Base-by-base conservation (phyloP, 2,113 vertebrate species). In the Bubalus kerabau region DNA sequence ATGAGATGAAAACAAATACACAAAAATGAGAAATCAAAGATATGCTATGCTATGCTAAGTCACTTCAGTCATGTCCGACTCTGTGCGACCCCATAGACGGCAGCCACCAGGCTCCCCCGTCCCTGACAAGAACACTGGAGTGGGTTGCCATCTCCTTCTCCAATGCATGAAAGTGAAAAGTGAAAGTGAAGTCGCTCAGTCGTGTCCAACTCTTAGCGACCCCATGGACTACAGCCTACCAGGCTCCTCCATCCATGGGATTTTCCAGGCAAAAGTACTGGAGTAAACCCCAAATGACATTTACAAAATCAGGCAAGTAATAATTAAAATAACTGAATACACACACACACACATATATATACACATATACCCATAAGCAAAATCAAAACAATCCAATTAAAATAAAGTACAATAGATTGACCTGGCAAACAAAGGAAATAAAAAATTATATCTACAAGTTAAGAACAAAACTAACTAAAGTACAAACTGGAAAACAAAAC, bases 301-400 rank as follows among this genome's bases (percentile, higher is more conserved):
- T 71, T 71, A 71, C 9, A 36, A 71, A 71, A 71, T 36, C 64
- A 36, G 64, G n/a, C n/a, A 71, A 71, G 17, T 71, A 36, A 71
- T 21, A 71, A 71, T 71, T 71, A 71, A 71, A 71, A 71, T 71
- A 71, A 23, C n/a, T 71, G 64, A 36, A 36, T 12, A 21, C 0
- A 64, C 60, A 62, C 5, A 62, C 5, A 28, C 2, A 59, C 2
- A 62, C 1, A 62, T 0, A 32, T 0, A 32, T 4, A 62, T 3
- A 62, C 17, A 6, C 4, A 36, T 36, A 71, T 71, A 36, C 2
- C 10, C n/a, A 23, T 71, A 36, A 71, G n/a, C n/a, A 71, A 71
- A 71, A 36, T 71, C 17, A 36, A 36, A 71, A 71, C 1, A 12
- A 19, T 71, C 64, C 10, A 71, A 36, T 23, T 71, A 36, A 71